Percentiles rank a stretch among this genome's conserved stretches.
phyloP scores from a whole-genome alignment of 2,888 invertebrate species.

The Ophonus ardosiacus region DNA sequence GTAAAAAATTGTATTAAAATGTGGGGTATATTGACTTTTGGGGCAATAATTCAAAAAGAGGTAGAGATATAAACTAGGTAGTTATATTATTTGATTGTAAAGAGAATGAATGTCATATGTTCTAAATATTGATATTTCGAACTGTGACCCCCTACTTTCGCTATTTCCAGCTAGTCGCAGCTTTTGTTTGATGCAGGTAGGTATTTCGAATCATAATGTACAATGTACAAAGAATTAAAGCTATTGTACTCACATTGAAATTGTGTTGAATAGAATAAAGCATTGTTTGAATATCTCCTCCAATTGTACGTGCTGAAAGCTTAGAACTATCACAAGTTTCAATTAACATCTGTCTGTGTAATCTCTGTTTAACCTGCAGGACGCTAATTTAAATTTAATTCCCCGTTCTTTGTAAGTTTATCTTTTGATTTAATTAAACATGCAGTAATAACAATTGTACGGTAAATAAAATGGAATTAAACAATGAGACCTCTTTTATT shows the following conservation, averaged over 20 bases:
- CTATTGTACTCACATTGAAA: background rate
- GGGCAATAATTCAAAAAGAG: no score
- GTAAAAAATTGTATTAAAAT: no score
- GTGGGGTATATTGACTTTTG: no score
- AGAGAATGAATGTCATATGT: no score
- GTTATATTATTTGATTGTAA: no score
- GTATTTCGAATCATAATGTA: no score
- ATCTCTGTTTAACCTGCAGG: slow-evolving; percentile 1
- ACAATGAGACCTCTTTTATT: no score
- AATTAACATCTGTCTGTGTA: slow-evolving; percentile 31
- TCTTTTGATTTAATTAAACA: slow-evolving; percentile 37
- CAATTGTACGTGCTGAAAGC: slow-evolving; percentile 7
- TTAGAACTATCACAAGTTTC: slow-evolving; percentile 42
- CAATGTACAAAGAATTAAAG: background rate
- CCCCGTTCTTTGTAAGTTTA: background rate
- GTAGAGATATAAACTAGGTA: no score
- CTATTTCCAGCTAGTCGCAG: no score
- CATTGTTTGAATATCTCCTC: background rate
- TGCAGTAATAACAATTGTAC: background rate
- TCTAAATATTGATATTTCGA: no score
- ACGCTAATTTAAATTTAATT: slow-evolving; percentile 17
- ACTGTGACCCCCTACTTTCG: no score
- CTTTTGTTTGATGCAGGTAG: no score
- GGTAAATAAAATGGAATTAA: background rate
- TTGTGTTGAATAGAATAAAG: background rate